Evolutionary conservation across 2,888 invertebrate genomes (phyloP).

Genomic region (Caenorhabditis doughertyi): DNA sequence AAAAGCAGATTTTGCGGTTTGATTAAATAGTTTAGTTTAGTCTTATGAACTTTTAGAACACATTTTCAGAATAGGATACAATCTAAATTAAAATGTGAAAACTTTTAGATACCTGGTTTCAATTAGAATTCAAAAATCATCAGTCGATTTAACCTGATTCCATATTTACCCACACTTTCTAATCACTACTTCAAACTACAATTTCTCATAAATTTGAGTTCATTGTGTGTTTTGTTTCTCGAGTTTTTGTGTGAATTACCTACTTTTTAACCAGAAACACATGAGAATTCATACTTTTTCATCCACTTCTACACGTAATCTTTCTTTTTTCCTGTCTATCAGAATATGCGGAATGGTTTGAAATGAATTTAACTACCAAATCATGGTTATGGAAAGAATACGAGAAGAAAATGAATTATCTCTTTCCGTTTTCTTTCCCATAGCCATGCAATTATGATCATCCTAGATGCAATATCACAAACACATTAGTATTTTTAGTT

Average conservation of each 20-base stretch:
- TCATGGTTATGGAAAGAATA: not conserved
- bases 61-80: too few species aligned
- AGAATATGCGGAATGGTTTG: not conserved
- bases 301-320: constrained; percentile 2
- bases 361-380: not conserved
- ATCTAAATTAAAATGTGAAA: too few species aligned
- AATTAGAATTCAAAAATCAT: not conserved
- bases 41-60: too few species aligned
- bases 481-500: constrained; percentile 8
- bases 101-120: too few species aligned
- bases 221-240: constrained; percentile 9
- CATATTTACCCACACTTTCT: not conserved
- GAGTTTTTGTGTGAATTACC: constrained; percentile 7
- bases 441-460: not conserved
- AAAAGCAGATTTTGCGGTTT: too few species aligned
- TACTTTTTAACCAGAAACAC: not conserved
- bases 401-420: not conserved
- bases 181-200: constrained; percentile 1
- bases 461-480: constrained; percentile 2
- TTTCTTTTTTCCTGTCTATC: not conserved
- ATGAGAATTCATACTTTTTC: not conserved
- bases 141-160: not conserved
- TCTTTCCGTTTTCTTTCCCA: not conserved
- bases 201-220: constrained; percentile 18
- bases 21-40: too few species aligned